Conservation (phyloP, 2,888 invertebrate species). For the Horisme vitalbata region DNA sequence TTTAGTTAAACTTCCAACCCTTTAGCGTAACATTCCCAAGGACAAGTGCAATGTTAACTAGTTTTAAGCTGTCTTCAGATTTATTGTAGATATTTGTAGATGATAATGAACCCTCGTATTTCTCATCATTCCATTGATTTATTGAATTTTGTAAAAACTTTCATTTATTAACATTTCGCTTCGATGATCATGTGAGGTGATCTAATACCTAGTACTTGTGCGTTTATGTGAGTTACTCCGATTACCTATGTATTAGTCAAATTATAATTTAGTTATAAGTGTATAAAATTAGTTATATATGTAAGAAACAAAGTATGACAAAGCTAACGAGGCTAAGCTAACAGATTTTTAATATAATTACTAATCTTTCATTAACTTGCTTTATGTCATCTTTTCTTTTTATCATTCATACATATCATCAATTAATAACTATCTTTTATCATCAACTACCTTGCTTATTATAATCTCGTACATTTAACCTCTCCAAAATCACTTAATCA, state of each 20-base stretch:
- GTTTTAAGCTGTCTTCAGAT: slow-evolving; percentile 72
- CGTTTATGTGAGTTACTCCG: slow-evolving; percentile 65
- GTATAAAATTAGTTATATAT: slow-evolving; percentile 58
- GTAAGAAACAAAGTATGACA: slow-evolving; percentile 62
- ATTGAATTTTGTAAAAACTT: slow-evolving; percentile 26
- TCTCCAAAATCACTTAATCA: too few relatives aligned
- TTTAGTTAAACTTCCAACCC: slow-evolving; percentile 53
- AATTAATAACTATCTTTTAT: slow-evolving; percentile 2
- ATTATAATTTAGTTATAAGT: slow-evolving; percentile 57
- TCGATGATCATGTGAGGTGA: slow-evolving; percentile 20
- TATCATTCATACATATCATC: neutral
- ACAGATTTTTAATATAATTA: slow-evolving; percentile 33
- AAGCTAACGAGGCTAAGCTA: slow-evolving; percentile 71
- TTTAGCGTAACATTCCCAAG: slow-evolving; percentile 78
- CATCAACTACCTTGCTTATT: neutral
- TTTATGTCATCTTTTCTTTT: slow-evolving; percentile 8
- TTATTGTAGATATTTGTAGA: slow-evolving; percentile 73
- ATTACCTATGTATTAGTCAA: slow-evolving; percentile 78
- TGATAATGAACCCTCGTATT: slow-evolving; percentile 35
- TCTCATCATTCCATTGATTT: slow-evolving; percentile 32
- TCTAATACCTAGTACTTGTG: slow-evolving; percentile 37
- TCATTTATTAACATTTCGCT: slow-evolving; percentile 14
- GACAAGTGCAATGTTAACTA: slow-evolving; percentile 84
- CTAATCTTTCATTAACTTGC: slow-evolving; percentile 17
- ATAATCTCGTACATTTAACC: too few relatives aligned